These are phyloP conservation scores for Geotrypetes seraphini DNA, from an alignment of 2,797 vertebrate species.

Conservation along the genomic window DNA sequence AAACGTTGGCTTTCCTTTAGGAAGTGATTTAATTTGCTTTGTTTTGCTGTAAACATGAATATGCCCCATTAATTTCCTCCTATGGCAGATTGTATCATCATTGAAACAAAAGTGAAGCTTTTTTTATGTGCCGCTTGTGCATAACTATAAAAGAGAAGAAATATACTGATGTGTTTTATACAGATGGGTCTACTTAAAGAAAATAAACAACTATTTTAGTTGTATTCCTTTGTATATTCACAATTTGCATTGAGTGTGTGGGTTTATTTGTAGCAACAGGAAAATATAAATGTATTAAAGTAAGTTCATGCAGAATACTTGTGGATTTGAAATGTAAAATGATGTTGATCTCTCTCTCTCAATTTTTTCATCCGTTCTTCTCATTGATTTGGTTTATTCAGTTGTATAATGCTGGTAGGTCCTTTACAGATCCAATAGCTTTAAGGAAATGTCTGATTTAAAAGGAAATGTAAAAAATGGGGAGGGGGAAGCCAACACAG, in stretches of 20 bases:
- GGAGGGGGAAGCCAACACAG: no score
- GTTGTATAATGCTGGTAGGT: constrained; percentile 12
- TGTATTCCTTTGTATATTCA: constrained; percentile 48
- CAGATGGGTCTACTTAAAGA: constrained; percentile 21
- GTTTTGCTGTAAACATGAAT: constrained; percentile 28
- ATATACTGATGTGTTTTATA: constrained; percentile 23
- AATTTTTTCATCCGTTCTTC: constrained; percentile 14
- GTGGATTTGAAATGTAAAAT: constrained; percentile 12
- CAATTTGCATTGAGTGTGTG: constrained; percentile 36
- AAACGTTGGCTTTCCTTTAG: constrained; percentile 29
- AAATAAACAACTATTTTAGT: constrained; percentile 35
- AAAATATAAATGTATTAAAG: constrained; percentile 39
- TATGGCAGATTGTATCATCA: constrained; percentile 28
- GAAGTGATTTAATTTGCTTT: constrained; percentile 32
- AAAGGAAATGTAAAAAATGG: no score
- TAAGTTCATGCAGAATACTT: constrained; percentile 19
- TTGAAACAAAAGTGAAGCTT: constrained; percentile 25
- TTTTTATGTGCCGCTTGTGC: constrained; percentile 30
- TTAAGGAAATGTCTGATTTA: no score
- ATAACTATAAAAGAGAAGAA: no score
- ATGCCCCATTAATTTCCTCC: constrained; percentile 12
- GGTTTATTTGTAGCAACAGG: constrained; percentile 19
- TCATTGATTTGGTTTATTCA: constrained; percentile 20
- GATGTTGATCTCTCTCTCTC: constrained; percentile 25
- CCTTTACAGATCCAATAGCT: no score